These are phyloP conservation scores for Heliconius hermathena DNA, from an alignment of 1,140 invertebrate genomes.

Conservation along the genomic window DNA sequence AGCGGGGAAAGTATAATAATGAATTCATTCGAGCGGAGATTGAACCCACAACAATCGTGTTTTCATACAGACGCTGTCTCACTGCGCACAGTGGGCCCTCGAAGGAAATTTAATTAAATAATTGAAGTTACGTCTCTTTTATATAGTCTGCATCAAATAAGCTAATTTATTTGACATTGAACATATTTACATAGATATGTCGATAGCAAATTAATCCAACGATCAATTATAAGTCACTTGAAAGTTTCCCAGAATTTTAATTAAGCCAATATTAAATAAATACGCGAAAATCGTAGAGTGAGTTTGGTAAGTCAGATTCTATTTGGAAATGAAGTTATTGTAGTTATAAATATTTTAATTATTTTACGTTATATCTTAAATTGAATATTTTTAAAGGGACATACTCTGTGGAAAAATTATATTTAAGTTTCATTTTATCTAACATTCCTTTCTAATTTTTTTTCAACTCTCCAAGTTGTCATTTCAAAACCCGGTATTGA, in stretches of 20 bases:
- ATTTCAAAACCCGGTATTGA: too few species aligned
- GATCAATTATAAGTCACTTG: background rate
- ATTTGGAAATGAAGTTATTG: background rate
- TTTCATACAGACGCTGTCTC: too few species aligned
- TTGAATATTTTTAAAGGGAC: background rate
- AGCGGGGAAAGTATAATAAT: too few species aligned
- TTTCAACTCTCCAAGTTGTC: too few species aligned
- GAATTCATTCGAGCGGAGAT: too few species aligned
- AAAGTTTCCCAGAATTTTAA: conserved; percentile 6
- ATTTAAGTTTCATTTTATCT: too few species aligned
- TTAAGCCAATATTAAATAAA: conserved; percentile 8
- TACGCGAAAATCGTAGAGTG: background rate
- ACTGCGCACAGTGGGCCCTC: too few species aligned
- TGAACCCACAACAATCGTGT: too few species aligned
- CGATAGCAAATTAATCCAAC: background rate
- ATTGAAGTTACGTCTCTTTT: background rate
- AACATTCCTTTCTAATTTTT: too few species aligned
- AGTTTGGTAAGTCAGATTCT: background rate
- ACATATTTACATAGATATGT: background rate
- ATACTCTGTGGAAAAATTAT: too few species aligned
- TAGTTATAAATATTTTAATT: background rate
- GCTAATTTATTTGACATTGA: background rate
- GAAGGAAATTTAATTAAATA: too few species aligned
- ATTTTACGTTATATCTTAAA: background rate
- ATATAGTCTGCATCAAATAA: background rate